Evolutionary conservation across 2,113 vertebrate species (phyloP).

Genomic region (Eubucco bourcierii): DNA sequence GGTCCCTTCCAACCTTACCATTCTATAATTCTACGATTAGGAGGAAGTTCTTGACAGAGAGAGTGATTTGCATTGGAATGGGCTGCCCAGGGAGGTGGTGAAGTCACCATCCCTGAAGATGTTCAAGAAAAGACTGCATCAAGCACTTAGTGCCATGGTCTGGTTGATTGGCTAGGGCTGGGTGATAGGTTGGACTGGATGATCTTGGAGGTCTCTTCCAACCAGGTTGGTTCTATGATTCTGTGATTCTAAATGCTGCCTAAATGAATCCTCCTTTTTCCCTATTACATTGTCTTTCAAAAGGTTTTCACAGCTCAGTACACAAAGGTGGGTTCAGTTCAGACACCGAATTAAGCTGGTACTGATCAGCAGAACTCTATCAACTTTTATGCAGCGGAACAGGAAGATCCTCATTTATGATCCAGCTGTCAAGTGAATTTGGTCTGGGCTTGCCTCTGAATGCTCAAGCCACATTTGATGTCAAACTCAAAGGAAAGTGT

Average conservation of each 20-base stretch:
- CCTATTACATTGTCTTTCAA: background rate
- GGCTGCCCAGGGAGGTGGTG: no score
- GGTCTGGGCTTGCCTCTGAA: background rate
- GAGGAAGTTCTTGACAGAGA: no score
- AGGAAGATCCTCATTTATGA: constrained; percentile 30
- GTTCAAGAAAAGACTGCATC: no score
- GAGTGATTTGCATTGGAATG: no score
- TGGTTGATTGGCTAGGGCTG: no score
- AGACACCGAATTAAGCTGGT: background rate
- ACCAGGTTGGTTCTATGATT: no score
- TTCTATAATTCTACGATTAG: background rate
- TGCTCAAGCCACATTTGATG: constrained; percentile 32
- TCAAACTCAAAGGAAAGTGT: constrained; percentile 6
- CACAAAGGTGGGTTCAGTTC: background rate
- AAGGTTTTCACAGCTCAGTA: background rate
- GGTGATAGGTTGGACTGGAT: no score
- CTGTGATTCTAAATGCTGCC: background rate
- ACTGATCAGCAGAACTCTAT: background rate
- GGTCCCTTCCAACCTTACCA: no score
- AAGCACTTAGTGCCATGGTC: no score
- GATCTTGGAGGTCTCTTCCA: no score
- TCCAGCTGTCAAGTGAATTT: constrained; percentile 44
- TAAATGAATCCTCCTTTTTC: background rate
- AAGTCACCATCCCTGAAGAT: no score
- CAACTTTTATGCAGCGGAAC: constrained; percentile 21